A percentile compares a stretch with the other conserved stretches of the same genome.
These are phyloP conservation scores for Hypocryptadius cinnamomeus DNA, from an alignment of 2,113 vertebrate genomes.

Conservation along the genomic window DNA sequence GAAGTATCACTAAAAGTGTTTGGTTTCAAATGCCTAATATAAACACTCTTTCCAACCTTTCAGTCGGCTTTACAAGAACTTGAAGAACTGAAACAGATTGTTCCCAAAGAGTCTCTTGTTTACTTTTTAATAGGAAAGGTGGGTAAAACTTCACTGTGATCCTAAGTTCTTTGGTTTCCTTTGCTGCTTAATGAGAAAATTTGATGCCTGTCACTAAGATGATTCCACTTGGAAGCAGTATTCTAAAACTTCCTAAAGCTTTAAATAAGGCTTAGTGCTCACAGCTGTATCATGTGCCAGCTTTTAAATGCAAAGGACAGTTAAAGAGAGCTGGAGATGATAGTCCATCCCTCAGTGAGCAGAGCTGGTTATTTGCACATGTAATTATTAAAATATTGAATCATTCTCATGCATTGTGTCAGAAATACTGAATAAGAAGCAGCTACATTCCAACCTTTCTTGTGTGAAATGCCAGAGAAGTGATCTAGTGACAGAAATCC, in stretches of 20 bases:
- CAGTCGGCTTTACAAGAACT: slow-evolving; percentile 97
- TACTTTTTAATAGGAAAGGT: slow-evolving; percentile 99
- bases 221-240: neutral
- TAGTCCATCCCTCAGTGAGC: neutral
- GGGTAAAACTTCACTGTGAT: slow-evolving; percentile 11
- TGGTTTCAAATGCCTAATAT: neutral
- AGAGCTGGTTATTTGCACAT: neutral
- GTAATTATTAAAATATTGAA: neutral
- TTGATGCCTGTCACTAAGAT: neutral
- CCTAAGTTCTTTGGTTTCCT: neutral
- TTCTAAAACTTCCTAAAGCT: neutral
- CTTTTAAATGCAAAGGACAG: neutral
- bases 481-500: neutral
- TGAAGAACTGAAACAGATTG: slow-evolving; percentile 98
- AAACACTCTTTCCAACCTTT: neutral
- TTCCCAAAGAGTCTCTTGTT: slow-evolving; percentile 99
- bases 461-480: neutral
- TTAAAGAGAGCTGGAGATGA: neutral
- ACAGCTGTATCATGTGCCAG: neutral
- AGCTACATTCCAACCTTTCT: neutral
- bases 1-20: neutral
- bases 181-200: neutral
- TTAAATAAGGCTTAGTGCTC: neutral
- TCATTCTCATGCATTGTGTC: neutral
- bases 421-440: neutral